Conservation (phyloP, 2,888 invertebrate genomes). For the Podotricha telesiphe region DNA sequence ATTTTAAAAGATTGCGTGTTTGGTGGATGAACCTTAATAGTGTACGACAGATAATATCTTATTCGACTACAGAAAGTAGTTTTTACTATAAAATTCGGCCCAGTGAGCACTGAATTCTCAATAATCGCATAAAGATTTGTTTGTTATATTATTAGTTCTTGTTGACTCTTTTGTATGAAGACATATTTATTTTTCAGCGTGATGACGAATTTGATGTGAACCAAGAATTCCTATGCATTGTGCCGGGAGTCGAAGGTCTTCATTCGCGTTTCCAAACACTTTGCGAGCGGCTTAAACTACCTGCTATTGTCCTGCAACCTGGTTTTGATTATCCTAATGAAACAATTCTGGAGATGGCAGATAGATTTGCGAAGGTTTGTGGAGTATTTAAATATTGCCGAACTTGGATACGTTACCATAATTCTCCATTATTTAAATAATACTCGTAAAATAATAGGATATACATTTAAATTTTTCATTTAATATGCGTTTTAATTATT, state of each 20-base stretch:
- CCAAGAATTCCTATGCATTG: slow-evolving; percentile 54
- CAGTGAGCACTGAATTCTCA: too few species aligned
- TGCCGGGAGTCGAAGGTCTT: slow-evolving; percentile 63
- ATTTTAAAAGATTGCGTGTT: too few species aligned
- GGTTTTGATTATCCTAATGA: slow-evolving; percentile 54
- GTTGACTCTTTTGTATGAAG: slow-evolving; percentile 1
- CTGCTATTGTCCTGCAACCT: slow-evolving; percentile 58
- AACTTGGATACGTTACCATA: neutral
- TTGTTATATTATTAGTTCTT: too few species aligned
- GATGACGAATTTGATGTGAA: slow-evolving; percentile 56
- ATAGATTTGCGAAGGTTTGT: slow-evolving; percentile 54
- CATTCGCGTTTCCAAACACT: slow-evolving; percentile 52
- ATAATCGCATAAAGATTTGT: too few species aligned
- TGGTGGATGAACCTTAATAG: too few species aligned
- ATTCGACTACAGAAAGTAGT: too few species aligned
- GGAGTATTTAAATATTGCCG: slow-evolving; percentile 7
- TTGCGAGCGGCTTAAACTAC: slow-evolving; percentile 59
- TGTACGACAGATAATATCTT: too few species aligned
- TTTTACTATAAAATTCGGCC: too few species aligned
- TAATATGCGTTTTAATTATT: neutral
- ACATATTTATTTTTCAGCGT: slow-evolving; percentile 48
- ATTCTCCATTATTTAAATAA: neutral
- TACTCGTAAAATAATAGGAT: neutral
- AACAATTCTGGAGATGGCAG: slow-evolving; percentile 53
- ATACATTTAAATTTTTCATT: too few species aligned